Base-by-base conservation (phyloP, 2,888 invertebrate species). In the Corythucha ciliata region DNA sequence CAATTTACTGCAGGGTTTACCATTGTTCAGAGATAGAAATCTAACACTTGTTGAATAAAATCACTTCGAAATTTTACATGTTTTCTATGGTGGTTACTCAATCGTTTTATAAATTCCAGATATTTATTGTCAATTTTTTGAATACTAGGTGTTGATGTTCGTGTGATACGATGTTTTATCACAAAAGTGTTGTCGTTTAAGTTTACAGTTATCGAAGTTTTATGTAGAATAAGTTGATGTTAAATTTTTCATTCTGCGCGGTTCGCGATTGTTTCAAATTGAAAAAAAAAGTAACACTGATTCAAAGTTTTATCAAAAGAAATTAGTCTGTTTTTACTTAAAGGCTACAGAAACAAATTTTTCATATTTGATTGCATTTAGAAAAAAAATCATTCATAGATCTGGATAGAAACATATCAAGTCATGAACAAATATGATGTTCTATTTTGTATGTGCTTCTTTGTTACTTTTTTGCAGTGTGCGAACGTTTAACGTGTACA, bases 371-470 rank as follows among this genome's bases (percentile, higher is more conserved):
- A 51, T 51, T 51, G 51, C 51, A 51, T 51, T 51, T 51, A 45
- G 51, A 51, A 45, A 36, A 32, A 51, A 44, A 29, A 27, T 34
- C 45, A 51, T 37, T 36, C 44, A 51, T 51, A 51, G 51, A 37
- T 45, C 45, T 51, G 36, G 42, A 44, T 51, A 51, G 51, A 51
- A 44, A 51, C 51, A 51, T 51, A 51, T 51, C 51, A 51, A 45
- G 42, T 51, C 33, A 40, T 40, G 40, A 45, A 45, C 45, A 45
- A 45, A 45, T 51, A 51, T 51, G 40, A 45, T 36, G 37, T 51
- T 51, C 44, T 51, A 51, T 51, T 51, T 51, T 51, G 26, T 51
- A 51, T 51, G 51, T 51, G 51, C 51, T 45, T 51, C 44, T 51
- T 51, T 51, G 51, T 51, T 45, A 51, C 51, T 27, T 37, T n/a